Percentiles rank a stretch among this genome's conserved stretches.
Evolutionary conservation across 1,140 invertebrate species (phyloP).

Genomic region (Oncopodura yosiiana): DNA sequence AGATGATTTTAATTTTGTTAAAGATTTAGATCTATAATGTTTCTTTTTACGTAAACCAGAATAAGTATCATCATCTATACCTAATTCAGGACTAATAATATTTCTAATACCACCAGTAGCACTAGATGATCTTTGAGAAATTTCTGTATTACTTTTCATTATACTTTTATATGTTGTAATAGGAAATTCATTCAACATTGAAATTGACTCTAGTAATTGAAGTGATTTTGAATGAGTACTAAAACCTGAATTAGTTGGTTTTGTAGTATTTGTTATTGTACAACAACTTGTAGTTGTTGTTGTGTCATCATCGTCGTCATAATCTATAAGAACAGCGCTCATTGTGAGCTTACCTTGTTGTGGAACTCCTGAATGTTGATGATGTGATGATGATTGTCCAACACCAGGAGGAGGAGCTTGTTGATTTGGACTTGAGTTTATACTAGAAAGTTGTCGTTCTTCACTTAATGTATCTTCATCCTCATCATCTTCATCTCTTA

Average conservation of each 20-base stretch:
- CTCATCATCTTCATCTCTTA: too few relatives aligned
- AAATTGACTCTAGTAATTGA: slow-evolving; percentile 2
- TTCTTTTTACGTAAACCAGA: too few relatives aligned
- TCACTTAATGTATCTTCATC: too few relatives aligned
- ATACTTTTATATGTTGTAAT: slow-evolving; percentile 26
- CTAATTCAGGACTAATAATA: too few relatives aligned
- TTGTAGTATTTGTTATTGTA: background rate
- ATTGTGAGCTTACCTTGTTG: too few relatives aligned
- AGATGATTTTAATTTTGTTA: too few relatives aligned
- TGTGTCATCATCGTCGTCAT: too few relatives aligned
- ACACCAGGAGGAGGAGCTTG: slow-evolving; percentile 4
- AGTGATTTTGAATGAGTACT: slow-evolving; percentile 8
- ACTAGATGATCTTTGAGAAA: slow-evolving; percentile 2
- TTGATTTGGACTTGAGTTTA: background rate
- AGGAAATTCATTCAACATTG: slow-evolving; percentile 27
- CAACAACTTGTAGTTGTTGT: background rate
- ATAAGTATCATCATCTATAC: too few relatives aligned
- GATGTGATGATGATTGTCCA: background rate
- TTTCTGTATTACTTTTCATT: background rate
- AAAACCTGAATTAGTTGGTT: too few relatives aligned
- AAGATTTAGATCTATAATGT: slow-evolving; percentile 21
- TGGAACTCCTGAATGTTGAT: background rate
- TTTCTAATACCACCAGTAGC: too few relatives aligned
- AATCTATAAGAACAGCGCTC: too few relatives aligned
- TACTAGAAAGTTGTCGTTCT: background rate